phyloP scores from a whole-genome alignment of 2,113 vertebrate species.

The Spheniscus mendiculus region DNA sequence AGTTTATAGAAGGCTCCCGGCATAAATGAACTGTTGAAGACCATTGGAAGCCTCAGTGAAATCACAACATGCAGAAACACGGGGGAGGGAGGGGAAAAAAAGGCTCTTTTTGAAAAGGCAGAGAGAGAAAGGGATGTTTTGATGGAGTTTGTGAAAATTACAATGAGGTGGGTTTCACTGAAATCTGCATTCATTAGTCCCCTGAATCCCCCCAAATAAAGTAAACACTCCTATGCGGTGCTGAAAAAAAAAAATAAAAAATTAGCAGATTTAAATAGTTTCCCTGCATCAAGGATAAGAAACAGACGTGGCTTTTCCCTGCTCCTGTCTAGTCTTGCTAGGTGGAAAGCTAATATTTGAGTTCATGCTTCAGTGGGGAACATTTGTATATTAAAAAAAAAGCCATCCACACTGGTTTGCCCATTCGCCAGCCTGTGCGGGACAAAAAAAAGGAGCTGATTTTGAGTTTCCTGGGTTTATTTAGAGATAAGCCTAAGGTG shows the following conservation, averaged over 20 bases:
- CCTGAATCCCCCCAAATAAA: constrained; percentile 37
- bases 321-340: constrained; percentile 68
- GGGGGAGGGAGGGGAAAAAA: constrained; percentile 7
- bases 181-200: constrained; percentile 76
- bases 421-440: not conserved
- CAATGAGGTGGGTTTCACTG: constrained; percentile 68
- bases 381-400: constrained; percentile 64
- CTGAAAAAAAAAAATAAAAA: constrained; percentile 47
- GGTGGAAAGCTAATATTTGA: constrained; percentile 80
- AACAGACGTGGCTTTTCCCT: constrained; percentile 75
- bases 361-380: constrained; percentile 72
- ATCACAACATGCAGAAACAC: constrained; percentile 87
- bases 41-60: constrained; percentile 91
- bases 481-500: constrained; percentile 34
- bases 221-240: constrained; percentile 34
- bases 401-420: constrained; percentile 14
- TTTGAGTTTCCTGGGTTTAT: constrained; percentile 43
- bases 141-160: constrained; percentile 54
- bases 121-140: constrained; percentile 31
- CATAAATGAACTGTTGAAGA: constrained; percentile 94
- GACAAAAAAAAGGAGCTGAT: not conserved
- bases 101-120: not conserved
- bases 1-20: constrained; percentile 85
- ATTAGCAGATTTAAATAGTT: constrained; percentile 84
- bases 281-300: constrained; percentile 74